Evolutionary conservation across 2,113 vertebrate genomes (phyloP), one percentile per base, ranked within the genome.

Genomic region (Leuciscus idus): DNA sequence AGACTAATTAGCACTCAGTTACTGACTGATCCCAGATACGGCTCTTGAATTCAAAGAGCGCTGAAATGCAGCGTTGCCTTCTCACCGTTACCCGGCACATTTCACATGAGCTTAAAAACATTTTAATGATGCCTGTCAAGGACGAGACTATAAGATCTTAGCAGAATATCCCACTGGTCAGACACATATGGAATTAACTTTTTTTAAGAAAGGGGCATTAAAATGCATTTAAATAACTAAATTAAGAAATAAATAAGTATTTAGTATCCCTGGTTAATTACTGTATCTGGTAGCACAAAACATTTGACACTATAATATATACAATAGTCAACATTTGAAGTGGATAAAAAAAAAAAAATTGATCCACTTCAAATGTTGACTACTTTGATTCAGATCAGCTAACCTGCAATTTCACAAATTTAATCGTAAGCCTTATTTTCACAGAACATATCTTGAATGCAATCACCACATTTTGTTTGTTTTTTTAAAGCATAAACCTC

Each of bases 91-190:
- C 36, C n/a, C 23, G 28, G n/a, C 26, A 26, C 68, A 74, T n/a
- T 52, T 73, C 8, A 10, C 5, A 33, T 1, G 0, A 55, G 12
- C 13, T 36, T 73, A 57, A 84, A 55, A 84, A 33, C 10, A 13
- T 79, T 36, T 79, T 79, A 39, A 79, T 79, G 21, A 79, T 79
- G 76, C 76, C 33, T 43, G 33, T 79, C 77, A 79, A 79, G 77
- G 77, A 79, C 33, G 6, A 36, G 30, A 12, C 76, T 59, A 59
- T 23, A 55, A 43, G 55, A 55, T 21, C 55, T 76, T 76, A 30
- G 74, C 15, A 19, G 48, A 19, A 76, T 50, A 30, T 76, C 33
- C 48, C 30, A 17, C 10, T 17, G n/a, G 23, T 50, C 30, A 52
- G n/a, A 26, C 48, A 13, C 26, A 76, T 39, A 10, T 72, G 7